Evolutionary conservation across 2,113 vertebrate species (phyloP), one percentile per base, ranked within the genome.

Genomic region (Cololabis saira): DNA sequence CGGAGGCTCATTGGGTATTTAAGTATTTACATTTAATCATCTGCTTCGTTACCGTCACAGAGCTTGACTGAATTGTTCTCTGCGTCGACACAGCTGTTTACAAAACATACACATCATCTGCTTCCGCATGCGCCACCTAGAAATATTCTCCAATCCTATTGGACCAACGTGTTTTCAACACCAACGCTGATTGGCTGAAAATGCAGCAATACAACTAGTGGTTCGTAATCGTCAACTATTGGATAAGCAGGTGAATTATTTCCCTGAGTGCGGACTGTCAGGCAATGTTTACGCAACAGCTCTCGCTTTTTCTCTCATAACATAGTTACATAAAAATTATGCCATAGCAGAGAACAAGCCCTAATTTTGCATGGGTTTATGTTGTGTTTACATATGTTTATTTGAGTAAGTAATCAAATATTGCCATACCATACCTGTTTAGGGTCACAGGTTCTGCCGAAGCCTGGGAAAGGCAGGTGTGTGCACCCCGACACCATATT

Each of bases 221-320:
- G 48, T 71, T 90, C 88, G 90, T 91, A 87, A 3, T 17, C 0
- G 19, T 69, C 16, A 61, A 7, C 84, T 84, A 89, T 91, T 89
- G 90, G 88, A 13, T 16, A 2, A n/a, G 0, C 0, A 0, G 0
- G 1, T 0, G 0, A 5, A 12, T 0, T 22, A 0, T 12, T n/a
- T 10, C 45, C 67, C 80, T 22, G 1, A 17, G 11, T 40, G n/a
- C 2, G 3, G 37, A 1, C 67, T 77, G 9, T 5, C 68, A 81
- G 74, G 71, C 4, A 22, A 4, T 16, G 17, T 30, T 15, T 37
- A 51, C 13, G 51, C 54, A 48, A 61, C 17, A 17, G 6, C 5
- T 8, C 16, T 12, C 24, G 3, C 24, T n/a, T n/a, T n/a, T n/a
- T n/a, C n/a, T n/a, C n/a, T n/a, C n/a, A n/a, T n/a, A n/a, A n/a